These are phyloP conservation scores for Aphidius gifuensis DNA, from an alignment of 1,140 invertebrate species.

Conservation along the genomic window DNA sequence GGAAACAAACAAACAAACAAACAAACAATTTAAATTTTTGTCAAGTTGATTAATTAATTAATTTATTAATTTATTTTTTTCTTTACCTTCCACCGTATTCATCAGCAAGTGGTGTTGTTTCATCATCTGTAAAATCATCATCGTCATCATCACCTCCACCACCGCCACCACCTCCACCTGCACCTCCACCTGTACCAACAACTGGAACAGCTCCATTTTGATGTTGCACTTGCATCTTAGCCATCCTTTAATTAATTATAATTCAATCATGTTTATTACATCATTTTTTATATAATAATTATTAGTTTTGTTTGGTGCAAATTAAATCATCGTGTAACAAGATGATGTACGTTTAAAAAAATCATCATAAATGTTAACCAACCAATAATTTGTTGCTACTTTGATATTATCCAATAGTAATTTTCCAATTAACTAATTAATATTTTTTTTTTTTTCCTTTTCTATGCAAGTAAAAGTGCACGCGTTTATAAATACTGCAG, in stretches of 20 bases:
- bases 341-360: no score
- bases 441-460: no score
- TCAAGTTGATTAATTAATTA: not conserved
- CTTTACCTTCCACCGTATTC: constrained; percentile 82
- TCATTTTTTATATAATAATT: no score
- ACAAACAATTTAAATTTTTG: constrained; percentile 1
- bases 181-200: constrained; percentile 53
- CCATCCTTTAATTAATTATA: constrained; percentile 37
- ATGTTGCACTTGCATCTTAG: constrained; percentile 47
- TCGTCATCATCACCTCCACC: constrained; percentile 65
- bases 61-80: constrained; percentile 1
- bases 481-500: no score
- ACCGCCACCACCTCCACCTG: constrained; percentile 57
- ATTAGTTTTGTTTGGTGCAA: no score
- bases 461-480: no score
- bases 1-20: constrained; percentile 31
- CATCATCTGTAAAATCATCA: constrained; percentile 80
- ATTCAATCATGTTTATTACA: not conserved
- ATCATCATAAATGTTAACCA: no score
- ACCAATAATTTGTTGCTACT: no score
- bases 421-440: no score
- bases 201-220: constrained; percentile 62
- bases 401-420: no score
- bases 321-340: no score
- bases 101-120: constrained; percentile 77